phyloP scores from a whole-genome alignment of 2,888 invertebrate species.

The Euproctis similis region DNA sequence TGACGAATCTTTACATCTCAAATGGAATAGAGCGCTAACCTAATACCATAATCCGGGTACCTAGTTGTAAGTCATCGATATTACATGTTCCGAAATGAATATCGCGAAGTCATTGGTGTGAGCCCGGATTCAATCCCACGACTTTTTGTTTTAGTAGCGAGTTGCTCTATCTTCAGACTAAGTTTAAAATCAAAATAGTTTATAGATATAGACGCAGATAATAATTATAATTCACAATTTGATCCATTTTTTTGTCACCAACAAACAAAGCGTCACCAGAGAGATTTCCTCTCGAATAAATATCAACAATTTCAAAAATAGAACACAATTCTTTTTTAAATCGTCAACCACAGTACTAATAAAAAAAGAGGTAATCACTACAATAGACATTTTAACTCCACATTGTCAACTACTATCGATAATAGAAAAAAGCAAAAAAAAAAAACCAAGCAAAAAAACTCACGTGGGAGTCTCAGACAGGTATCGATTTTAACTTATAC shows the following conservation, averaged over 20 bases:
- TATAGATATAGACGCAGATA: slow-evolving; percentile 6
- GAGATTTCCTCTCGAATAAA: slow-evolving; percentile 33
- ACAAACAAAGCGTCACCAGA: slow-evolving; percentile 22
- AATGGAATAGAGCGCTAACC: too few relatives aligned
- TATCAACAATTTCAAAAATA: slow-evolving; percentile 33
- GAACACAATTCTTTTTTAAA: slow-evolving; percentile 53
- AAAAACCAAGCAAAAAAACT: slow-evolving; percentile 19
- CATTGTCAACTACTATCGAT: slow-evolving; percentile 28
- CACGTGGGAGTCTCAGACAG: slow-evolving; percentile 43
- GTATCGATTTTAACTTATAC: slow-evolving; percentile 36
- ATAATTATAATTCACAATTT: background rate
- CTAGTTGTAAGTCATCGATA: too few relatives aligned
- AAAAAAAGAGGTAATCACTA: slow-evolving; percentile 27
- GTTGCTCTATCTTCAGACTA: too few relatives aligned
- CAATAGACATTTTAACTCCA: slow-evolving; percentile 24
- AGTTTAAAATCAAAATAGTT: slow-evolving; percentile 18
- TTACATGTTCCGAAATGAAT: too few relatives aligned
- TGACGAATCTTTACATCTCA: too few relatives aligned
- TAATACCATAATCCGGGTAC: too few relatives aligned
- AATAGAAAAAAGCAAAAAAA: slow-evolving; percentile 6
- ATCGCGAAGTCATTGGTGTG: too few relatives aligned
- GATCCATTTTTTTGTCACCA: slow-evolving; percentile 10
- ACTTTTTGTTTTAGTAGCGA: too few relatives aligned
- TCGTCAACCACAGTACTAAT: slow-evolving; percentile 6
- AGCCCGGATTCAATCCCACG: too few relatives aligned